These are phyloP conservation scores for Diploptera punctata DNA, from an alignment of 2,888 invertebrate species.

Conservation along the genomic window DNA sequence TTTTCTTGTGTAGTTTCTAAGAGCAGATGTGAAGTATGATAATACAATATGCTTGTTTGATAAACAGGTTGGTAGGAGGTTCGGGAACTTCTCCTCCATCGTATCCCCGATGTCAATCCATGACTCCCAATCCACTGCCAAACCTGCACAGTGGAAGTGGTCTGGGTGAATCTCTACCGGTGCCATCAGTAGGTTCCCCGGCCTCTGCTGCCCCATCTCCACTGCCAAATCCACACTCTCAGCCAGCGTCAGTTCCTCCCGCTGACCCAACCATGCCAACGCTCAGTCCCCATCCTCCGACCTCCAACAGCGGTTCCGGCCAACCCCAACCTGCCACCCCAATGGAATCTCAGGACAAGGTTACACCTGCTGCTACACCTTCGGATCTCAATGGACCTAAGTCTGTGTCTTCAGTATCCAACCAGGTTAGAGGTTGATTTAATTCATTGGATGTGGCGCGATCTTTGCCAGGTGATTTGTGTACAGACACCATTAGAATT, in stretches of 20 bases:
- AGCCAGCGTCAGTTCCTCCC: conserved; percentile 72
- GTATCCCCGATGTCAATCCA: conserved; percentile 64
- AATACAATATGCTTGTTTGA: too few species aligned
- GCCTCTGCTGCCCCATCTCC: conserved; percentile 73
- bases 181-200: conserved; percentile 67
- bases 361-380: conserved; percentile 50
- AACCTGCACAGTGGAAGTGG: conserved; percentile 35
- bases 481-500: too few species aligned
- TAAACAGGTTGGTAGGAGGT: conserved; percentile 45
- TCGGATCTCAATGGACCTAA: conserved; percentile 54
- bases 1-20: too few species aligned
- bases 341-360: conserved; percentile 47
- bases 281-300: conserved; percentile 71
- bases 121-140: conserved; percentile 43
- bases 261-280: conserved; percentile 73
- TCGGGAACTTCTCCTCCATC: conserved; percentile 67
- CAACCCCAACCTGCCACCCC: conserved; percentile 44
- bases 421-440: conserved; percentile 52
- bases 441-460: too few species aligned
- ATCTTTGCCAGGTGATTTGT: too few species aligned
- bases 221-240: conserved; percentile 72
- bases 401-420: conserved; percentile 54
- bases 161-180: conserved; percentile 50
- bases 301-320: conserved; percentile 49
- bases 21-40: too few species aligned